Evolutionary conservation across 2,113 vertebrate species (phyloP), one percentile per base, ranked within the genome.

Genomic region (Morone chrysops): DNA sequence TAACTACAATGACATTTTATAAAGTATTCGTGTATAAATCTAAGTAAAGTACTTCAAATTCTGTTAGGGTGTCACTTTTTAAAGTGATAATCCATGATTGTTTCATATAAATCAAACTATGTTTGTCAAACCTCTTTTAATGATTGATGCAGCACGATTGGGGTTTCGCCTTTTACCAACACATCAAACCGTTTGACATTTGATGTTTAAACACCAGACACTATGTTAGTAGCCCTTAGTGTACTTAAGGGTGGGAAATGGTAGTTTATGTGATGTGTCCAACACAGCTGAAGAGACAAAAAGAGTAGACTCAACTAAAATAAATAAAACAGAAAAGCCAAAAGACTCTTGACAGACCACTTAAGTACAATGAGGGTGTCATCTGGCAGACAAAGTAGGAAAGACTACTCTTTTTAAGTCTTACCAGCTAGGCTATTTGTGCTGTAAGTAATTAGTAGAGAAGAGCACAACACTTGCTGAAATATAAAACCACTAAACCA

Each of bases 21-120:
- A n/a, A 60, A 43, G 45, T n/a, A 56, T 36, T 80, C 25, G 41
- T 48, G 61, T 31, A n/a, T 78, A 66, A 78, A 83, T 68, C 57
- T 7, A 2, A 81, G 20, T 1, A 5, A 2, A 41, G 17, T 9
- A 18, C 17, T 62, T 61, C 8, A 56, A 2, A 38, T 36, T 74
- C 8, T 17, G 60, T 41, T 40, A 41, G 0, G 12, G 51, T 50
- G 66, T 47, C 59, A 70, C 11, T 11, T 36, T 16, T 59, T 53
- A n/a, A 31, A 76, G 67, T 31, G 57, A 62, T 62, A 51, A 3
- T 45, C 25, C 9, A 7, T 0, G 3, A 71, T 6, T 20, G 40
- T 18, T 57, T 67, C 10, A 8, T 56, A 38, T 40, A 72, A 47
- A 72, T 66, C 25, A 60, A 43, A 48, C 17, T 2, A 14, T 65